Conservation (phyloP, 1,140 invertebrate species). For the Drosophila melanica region DNA sequence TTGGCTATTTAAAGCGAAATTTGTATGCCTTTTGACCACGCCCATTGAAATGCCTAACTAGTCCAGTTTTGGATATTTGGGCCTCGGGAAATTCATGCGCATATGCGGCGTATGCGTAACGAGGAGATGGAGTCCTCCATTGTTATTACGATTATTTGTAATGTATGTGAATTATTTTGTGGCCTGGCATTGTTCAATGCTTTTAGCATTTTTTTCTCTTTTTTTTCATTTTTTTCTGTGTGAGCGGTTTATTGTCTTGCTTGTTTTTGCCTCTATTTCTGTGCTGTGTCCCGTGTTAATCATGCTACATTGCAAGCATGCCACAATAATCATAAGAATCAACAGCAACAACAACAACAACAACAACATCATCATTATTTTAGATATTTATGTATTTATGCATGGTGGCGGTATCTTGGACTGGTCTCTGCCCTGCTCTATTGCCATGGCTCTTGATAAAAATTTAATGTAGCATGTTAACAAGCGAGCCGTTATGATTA, state of each 20-base stretch:
- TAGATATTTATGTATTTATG: slow-evolving; percentile 76
- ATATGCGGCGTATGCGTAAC: slow-evolving; percentile 54
- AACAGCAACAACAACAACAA: slow-evolving; percentile 51
- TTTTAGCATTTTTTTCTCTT: slow-evolving; percentile 59
- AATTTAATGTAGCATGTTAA: slow-evolving; percentile 83
- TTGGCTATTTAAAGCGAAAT: background rate
- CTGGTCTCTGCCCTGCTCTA: slow-evolving; percentile 30
- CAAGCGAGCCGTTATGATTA: slow-evolving; percentile 81
- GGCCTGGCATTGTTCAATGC: slow-evolving; percentile 63
- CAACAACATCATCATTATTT: slow-evolving; percentile 77
- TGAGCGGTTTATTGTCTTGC: slow-evolving; percentile 21
- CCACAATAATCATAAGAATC: slow-evolving; percentile 78
- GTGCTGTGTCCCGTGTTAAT: slow-evolving; percentile 59
- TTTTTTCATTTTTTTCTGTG: too few species aligned
- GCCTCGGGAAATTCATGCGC: background rate
- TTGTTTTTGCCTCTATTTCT: slow-evolving; percentile 5
- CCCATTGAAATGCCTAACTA: slow-evolving; percentile 18
- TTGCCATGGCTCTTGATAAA: slow-evolving; percentile 79
- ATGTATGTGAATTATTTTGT: slow-evolving; percentile 59
- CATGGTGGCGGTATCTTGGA: slow-evolving; percentile 44
- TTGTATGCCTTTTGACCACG: background rate
- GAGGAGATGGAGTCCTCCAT: slow-evolving; percentile 50
- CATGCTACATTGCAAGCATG: slow-evolving; percentile 75
- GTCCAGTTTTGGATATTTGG: background rate
- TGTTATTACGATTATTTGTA: slow-evolving; percentile 80